phyloP scores from a whole-genome alignment of 1,140 invertebrate genomes.

The Adoxophyes honmai region DNA sequence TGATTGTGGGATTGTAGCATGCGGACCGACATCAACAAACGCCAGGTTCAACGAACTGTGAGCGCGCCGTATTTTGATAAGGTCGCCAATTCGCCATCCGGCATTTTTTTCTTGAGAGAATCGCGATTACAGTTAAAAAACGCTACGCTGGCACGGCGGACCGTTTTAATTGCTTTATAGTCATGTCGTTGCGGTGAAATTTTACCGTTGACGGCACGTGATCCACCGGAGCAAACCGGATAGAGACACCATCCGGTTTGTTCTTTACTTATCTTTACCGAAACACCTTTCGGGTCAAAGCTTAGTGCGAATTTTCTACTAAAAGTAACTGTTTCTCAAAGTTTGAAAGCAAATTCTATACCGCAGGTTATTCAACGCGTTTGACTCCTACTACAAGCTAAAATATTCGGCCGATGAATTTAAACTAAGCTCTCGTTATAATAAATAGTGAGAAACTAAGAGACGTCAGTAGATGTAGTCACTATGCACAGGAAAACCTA shows the following conservation, averaged over 20 bases:
- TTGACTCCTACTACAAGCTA: too few relatives aligned
- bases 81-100: slow-evolving; percentile 61
- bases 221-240: slow-evolving; percentile 44
- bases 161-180: slow-evolving; percentile 74
- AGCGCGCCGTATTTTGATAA: slow-evolving; percentile 56
- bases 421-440: too few relatives aligned
- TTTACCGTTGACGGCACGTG: slow-evolving; percentile 68
- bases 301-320: too few relatives aligned
- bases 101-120: slow-evolving; percentile 53
- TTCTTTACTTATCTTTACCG: neutral
- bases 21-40: slow-evolving; percentile 29
- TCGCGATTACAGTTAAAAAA: slow-evolving; percentile 62
- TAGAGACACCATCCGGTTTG: slow-evolving; percentile 8
- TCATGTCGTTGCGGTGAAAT: slow-evolving; percentile 55
- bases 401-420: too few relatives aligned
- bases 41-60: slow-evolving; percentile 33
- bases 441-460: too few relatives aligned
- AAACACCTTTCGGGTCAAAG: neutral
- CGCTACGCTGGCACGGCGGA: slow-evolving; percentile 45
- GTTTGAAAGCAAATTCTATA: too few relatives aligned
- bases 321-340: too few relatives aligned
- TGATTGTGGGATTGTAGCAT: slow-evolving; percentile 20
- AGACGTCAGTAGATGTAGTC: too few relatives aligned
- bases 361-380: too few relatives aligned
- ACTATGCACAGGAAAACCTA: slow-evolving; percentile 8